Evolutionary conservation across 2,797 vertebrate genomes (phyloP).

Genomic region (Myotis planiceps): DNA sequence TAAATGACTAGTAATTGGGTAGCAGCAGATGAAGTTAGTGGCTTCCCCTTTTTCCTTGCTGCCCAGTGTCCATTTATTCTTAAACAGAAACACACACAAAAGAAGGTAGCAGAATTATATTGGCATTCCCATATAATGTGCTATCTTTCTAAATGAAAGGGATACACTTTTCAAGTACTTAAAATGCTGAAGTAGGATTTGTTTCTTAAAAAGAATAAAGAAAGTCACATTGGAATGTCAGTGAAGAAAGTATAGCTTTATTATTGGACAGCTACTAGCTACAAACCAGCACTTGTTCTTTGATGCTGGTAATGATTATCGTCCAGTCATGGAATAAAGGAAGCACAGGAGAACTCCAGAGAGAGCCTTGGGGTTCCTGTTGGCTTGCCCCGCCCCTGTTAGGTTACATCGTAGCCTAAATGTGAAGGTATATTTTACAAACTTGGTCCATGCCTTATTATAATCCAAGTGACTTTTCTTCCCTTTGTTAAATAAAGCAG

Average conservation of each 20-base stretch:
- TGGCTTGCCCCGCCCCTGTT: neutral
- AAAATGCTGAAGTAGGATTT: neutral
- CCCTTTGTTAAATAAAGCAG: slow-evolving; percentile 15
- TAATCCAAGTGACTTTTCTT: neutral
- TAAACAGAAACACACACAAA: neutral
- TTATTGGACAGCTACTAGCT: neutral
- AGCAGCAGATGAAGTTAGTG: neutral
- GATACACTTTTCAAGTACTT: neutral
- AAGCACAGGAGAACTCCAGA: neutral
- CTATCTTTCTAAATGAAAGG: neutral
- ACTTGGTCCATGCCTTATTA: neutral
- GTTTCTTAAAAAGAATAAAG: neutral
- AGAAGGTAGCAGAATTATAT: neutral
- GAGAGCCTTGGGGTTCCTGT: neutral
- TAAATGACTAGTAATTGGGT: neutral
- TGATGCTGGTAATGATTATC: neutral
- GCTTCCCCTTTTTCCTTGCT: neutral
- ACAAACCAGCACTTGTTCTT: neutral
- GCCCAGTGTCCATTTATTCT: neutral
- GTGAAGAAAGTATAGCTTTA: neutral
- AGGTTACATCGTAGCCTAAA: neutral
- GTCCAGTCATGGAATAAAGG: neutral
- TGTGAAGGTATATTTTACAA: neutral
- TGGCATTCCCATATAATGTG: neutral
- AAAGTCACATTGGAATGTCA: neutral